A percentile compares a stretch with the other conserved stretches of the same genome.
phyloP scores from a whole-genome alignment of 1,140 invertebrate species.

The Patella vulgata region DNA sequence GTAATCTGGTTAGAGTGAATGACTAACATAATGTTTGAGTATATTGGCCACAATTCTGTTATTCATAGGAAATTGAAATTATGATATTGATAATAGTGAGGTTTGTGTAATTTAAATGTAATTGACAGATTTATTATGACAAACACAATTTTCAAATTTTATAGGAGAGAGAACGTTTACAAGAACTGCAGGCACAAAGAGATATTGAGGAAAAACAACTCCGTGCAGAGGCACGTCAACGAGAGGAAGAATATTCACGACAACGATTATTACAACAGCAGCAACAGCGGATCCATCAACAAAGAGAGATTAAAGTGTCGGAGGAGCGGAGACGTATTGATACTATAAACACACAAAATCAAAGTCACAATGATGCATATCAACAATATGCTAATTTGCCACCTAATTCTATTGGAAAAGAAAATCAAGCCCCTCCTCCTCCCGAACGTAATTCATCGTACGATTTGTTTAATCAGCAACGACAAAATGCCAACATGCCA shows the following conservation, averaged over 20 bases:
- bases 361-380: slow-evolving; percentile 27
- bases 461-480: slow-evolving; percentile 24
- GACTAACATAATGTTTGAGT: too few species aligned
- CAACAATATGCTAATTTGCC: slow-evolving; percentile 49
- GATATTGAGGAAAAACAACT: slow-evolving; percentile 54
- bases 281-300: slow-evolving; percentile 44
- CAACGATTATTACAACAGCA: slow-evolving; percentile 47
- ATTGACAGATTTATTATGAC: too few species aligned
- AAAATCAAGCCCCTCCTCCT: slow-evolving; percentile 43
- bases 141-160: too few species aligned
- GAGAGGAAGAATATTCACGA: slow-evolving; percentile 49
- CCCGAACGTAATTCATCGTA: slow-evolving; percentile 55
- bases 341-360: slow-evolving; percentile 13
- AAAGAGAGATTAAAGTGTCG: slow-evolving; percentile 48
- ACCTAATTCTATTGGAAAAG: slow-evolving; percentile 26
- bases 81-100: neutral
- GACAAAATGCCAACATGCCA: slow-evolving; percentile 9
- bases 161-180: slow-evolving; percentile 55
- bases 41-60: too few species aligned
- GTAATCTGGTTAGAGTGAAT: too few species aligned
- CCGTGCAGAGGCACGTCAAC: slow-evolving; percentile 47
- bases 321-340: slow-evolving; percentile 51
- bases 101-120: neutral
- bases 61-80: neutral
- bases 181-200: slow-evolving; percentile 53